A percentile compares a stretch with the other conserved stretches of the same genome.
These are phyloP conservation scores for Spongilla lacustris DNA, from an alignment of 37 sponge, comb jelly and placozoan genomes.

Conservation along the genomic window DNA sequence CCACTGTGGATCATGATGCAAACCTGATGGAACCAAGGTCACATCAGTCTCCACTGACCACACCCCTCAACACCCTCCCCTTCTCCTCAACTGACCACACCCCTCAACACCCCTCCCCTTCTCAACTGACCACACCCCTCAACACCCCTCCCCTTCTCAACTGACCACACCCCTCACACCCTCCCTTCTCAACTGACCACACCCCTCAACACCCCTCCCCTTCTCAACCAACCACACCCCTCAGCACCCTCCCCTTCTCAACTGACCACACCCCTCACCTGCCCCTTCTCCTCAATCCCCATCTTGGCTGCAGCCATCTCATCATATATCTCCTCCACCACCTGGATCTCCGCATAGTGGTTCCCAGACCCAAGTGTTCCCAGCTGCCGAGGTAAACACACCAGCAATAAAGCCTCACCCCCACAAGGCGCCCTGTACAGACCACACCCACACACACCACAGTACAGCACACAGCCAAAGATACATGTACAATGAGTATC, in stretches of 20 bases:
- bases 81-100: neutral
- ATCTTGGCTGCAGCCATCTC: constrained; percentile 89
- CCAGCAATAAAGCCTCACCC: neutral
- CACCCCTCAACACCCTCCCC: neutral
- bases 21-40: constrained; percentile 39
- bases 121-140: neutral
- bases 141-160: neutral
- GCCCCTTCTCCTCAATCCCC: constrained; percentile 94
- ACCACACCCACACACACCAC: neutral
- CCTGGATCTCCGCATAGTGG: constrained; percentile 99
- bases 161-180: neutral
- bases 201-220: too few relatives aligned
- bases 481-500: too few relatives aligned
- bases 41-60: neutral
- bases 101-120: too few relatives aligned
- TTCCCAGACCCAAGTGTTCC: constrained; percentile 99
- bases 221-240: neutral
- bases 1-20: constrained; percentile 99
- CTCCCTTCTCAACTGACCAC: neutral
- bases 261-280: constrained; percentile 13
- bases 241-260: neutral
- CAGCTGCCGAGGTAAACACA: constrained; percentile 55
- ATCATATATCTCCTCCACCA: constrained; percentile 98
- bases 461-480: neutral
- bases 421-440: too few relatives aligned